Base-by-base conservation (phyloP, 1,140 invertebrate genomes). In the Melitaea cinxia region DNA sequence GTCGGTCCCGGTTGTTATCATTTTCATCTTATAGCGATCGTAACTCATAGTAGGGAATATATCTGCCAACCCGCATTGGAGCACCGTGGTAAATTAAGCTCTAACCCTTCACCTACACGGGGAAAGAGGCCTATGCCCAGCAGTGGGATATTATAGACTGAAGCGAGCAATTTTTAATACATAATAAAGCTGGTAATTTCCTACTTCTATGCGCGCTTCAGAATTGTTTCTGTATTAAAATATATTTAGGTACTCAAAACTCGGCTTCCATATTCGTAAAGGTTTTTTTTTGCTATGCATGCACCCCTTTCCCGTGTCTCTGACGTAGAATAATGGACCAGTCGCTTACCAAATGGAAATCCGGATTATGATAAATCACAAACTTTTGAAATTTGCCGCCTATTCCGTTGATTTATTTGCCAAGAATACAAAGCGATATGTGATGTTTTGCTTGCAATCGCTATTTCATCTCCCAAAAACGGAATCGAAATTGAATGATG, bases 261-360 rank as follows among this genome's bases (percentile, higher is more conserved):
- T 23, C 30, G 56, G 23, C 26, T 49, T 33, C 12, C 52, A 30
- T 54, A 59, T 59, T n/a, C 26, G 42, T 21, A 26, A 57, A 23
- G 17, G 61, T 86, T 86, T n/a, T 33, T 33, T 33, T 86, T 88
- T 83, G 65, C 64, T 65, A 72, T 72, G 70, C 77, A 86, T 80
- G 85, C 85, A 83, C 83, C 81, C 37, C 85, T 85, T 63, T 75
- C 66, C 80, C 74, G 78, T 89, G 87, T 82, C 82, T 80, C 64
- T 90, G 88, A 90, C 88, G 70, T 83, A 83, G 84, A 90, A 85
- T 87, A 90, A 90, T 90, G 87, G 87, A 83, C 75, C 81, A 77
- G 71, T 72, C 80, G 80, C 68, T 85, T 76, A 77, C 75, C 84
- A 86, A 89, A 89, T 89, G 85, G 88, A 85, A 88, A 90, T 88